phyloP scores from a whole-genome alignment of 1,140 invertebrate species.

The Littorina saxatilis region DNA sequence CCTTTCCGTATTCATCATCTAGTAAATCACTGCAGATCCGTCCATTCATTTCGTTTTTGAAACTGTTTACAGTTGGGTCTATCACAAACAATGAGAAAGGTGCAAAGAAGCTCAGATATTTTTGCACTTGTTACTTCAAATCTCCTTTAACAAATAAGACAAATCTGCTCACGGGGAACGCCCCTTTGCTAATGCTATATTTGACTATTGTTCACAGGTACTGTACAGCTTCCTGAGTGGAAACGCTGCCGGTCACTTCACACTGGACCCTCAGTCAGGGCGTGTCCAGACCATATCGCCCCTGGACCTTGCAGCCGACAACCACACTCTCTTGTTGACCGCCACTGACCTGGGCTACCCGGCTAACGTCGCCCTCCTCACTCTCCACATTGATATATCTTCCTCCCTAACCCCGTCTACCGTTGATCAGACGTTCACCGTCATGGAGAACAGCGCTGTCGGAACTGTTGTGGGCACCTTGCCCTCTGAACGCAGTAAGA shows the following conservation, averaged over 20 bases:
- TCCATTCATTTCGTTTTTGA: too few species aligned
- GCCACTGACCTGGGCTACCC: slow-evolving; percentile 14
- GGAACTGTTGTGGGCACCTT: background rate
- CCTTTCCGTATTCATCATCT: too few species aligned
- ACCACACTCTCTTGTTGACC: background rate
- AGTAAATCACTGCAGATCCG: too few species aligned
- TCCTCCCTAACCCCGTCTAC: background rate
- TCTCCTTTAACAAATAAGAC: too few species aligned
- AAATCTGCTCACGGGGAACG: too few species aligned
- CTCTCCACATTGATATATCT: background rate
- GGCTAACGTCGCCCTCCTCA: background rate
- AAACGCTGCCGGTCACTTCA: background rate
- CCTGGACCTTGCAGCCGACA: background rate
- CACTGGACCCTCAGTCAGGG: background rate
- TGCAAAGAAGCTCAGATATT: too few species aligned
- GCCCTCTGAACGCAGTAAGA: background rate
- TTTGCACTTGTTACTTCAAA: too few species aligned
- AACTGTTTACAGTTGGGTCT: too few species aligned
- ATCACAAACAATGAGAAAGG: too few species aligned
- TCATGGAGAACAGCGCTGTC: background rate
- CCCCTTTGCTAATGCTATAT: too few species aligned
- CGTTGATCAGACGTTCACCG: background rate
- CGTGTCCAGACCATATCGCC: background rate
- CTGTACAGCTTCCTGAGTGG: background rate
- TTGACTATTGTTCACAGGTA: slow-evolving; percentile 12